Evolutionary conservation across 2,797 vertebrate species (phyloP), one percentile per base, ranked within the genome.

Genomic region (Amblyopsis hoosieri): DNA sequence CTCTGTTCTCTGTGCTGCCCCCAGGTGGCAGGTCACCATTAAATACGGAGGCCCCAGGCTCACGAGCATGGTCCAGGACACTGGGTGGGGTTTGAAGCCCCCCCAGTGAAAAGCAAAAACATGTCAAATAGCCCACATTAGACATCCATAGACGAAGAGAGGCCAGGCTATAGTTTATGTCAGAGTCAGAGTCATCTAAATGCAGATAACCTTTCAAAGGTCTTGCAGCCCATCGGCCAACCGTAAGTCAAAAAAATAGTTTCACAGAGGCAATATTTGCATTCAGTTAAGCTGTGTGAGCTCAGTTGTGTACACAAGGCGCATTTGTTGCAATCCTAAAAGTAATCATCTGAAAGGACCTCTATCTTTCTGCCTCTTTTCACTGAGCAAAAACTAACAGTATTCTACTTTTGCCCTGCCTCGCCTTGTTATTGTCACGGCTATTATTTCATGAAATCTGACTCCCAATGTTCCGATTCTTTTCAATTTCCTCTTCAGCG

Each of bases 401-500:
- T 82, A 89, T 89, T 93, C 91, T 91, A 87, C 88, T 93, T 93
- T 94, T 89, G 88, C 87, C 84, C 90, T 76, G 89, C 89, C 88
- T 91, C 90, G 84, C 86, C 90, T 88, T 84, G 83, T 72, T 85
- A 79, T 90, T 93, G 92, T 92, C 91, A 92, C 90, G 94, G 87
- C 90, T 91, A 93, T 94, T 94, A 94, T 94, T 96, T 94, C 90
- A 91, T 91, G 93, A 95, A 95, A 95, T 92, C 87, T 80, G 93
- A 94, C 88, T 88, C 94, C 82, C 83, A 91, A 89, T 88, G 91
- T 93, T 94, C 91, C 90, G 92, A 91, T 94, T 93, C 91, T 94
- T 92, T 93, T 94, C 93, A 94, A 92, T 95, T 94, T 94, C 92
- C 93, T 94, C 78, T 94, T 92, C 91, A 93, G 90, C 90, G 91